Evolutionary conservation across 2,113 vertebrate genomes (phyloP).

Genomic region (Mormyrus iriodes): DNA sequence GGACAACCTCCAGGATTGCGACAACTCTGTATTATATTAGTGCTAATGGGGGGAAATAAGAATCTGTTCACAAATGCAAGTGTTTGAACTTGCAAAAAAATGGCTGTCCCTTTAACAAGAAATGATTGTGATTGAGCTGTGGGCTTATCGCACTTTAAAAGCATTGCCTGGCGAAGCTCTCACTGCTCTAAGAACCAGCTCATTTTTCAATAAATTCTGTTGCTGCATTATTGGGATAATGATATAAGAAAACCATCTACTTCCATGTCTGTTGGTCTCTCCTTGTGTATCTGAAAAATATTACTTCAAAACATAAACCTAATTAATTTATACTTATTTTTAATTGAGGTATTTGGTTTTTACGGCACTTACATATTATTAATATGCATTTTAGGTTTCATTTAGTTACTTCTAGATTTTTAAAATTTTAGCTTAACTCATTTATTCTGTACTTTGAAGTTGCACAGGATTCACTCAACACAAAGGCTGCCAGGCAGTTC

Average conservation of each 20-base stretch:
- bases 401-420: not conserved
- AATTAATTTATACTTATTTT: not conserved
- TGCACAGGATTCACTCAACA: not conserved
- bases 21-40: not conserved
- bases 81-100: not conserved
- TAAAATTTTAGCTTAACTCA: not conserved
- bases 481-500: not conserved
- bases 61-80: not conserved
- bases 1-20: not conserved
- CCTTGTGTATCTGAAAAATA: not conserved
- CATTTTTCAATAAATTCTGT: not conserved
- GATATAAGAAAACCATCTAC: not conserved
- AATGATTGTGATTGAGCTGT: not conserved
- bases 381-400: not conserved
- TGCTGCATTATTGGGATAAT: not conserved
- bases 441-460: not conserved
- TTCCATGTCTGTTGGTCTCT: not conserved
- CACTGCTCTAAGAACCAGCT: not conserved
- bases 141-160: not conserved
- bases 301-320: not conserved
- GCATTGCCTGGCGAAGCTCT: not conserved
- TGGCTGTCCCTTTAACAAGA: not conserved
- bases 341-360: not conserved
- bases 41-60: not conserved
- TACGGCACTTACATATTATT: not conserved